Evolutionary conservation across 2,888 invertebrate species (phyloP).

Genomic region (Arenicola marina): DNA sequence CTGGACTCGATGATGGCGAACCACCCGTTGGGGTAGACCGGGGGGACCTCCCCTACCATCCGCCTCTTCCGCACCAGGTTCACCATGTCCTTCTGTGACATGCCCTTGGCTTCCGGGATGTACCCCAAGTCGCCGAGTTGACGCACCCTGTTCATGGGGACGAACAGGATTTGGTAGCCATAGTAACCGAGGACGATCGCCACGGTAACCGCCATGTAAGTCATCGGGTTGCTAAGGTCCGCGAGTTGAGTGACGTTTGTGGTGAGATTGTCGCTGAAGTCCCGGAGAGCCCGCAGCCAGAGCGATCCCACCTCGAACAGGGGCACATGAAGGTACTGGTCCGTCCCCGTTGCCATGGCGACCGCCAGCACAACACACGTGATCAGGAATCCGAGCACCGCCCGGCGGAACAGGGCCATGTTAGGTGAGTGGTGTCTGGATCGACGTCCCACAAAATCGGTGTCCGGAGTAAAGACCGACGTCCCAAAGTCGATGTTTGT

Average conservation of each 20-base stretch:
- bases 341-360: constrained; percentile 1
- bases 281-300: constrained; percentile 15
- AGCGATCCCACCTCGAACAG: constrained; percentile 21
- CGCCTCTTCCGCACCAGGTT: constrained; percentile 61
- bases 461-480: no score
- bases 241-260: constrained; percentile 4
- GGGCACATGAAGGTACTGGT: constrained; percentile 2
- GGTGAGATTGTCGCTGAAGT: constrained; percentile 1
- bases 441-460: no score
- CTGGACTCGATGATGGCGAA: constrained; percentile 76
- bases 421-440: no score
- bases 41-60: constrained; percentile 73
- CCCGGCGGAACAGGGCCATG: no score
- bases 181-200: constrained; percentile 28
- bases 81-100: constrained; percentile 47
- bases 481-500: no score
- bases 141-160: constrained; percentile 49
- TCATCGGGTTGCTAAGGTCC: constrained; percentile 11
- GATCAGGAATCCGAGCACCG: no score
- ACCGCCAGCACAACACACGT: not conserved
- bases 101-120: constrained; percentile 44
- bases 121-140: constrained; percentile 54
- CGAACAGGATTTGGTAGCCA: constrained; percentile 39
- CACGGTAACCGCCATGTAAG: constrained; percentile 1
- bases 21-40: constrained; percentile 90